Percentiles rank a stretch among this genome's conserved stretches.
Conservation (phyloP, 2,797 vertebrate genomes). For the Glyptemys insculpta region DNA sequence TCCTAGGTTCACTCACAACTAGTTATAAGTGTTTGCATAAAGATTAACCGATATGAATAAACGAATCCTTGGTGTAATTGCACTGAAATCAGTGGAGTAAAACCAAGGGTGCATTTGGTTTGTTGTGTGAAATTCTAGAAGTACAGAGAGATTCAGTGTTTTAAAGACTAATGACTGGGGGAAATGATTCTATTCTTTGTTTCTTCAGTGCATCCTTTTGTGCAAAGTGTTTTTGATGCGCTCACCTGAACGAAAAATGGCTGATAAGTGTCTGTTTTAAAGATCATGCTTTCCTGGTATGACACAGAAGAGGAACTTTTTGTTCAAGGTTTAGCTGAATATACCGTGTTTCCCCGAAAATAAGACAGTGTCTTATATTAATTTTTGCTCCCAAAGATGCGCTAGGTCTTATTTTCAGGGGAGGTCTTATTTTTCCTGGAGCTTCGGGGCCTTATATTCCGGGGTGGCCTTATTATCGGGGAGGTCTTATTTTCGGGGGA, state of each 20-base stretch:
- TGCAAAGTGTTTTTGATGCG: not conserved
- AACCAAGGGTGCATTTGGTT: not conserved
- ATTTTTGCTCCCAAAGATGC: no score
- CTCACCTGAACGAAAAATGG: slow-evolving; percentile 14
- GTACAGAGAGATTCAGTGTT: not conserved
- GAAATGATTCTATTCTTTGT: not conserved
- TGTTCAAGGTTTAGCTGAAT: slow-evolving; percentile 39
- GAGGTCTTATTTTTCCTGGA: no score
- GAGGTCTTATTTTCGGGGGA: no score
- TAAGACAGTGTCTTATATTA: no score
- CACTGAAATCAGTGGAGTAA: not conserved
- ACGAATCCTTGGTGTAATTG: slow-evolving; percentile 18
- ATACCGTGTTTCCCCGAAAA: no score
- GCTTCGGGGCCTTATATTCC: no score
- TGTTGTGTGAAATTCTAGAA: not conserved
- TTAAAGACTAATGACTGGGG: slow-evolving; percentile 1
- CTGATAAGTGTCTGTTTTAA: slow-evolving; percentile 31
- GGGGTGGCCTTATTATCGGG: no score
- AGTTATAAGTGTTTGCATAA: slow-evolving; percentile 8
- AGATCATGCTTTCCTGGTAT: not conserved
- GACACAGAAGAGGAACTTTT: slow-evolving; percentile 14
- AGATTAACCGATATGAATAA: not conserved
- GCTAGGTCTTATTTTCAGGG: no score
- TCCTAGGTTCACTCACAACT: not conserved
- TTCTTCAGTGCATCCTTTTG: not conserved